These are phyloP conservation scores for Calyptommatus sinebrachiatus DNA, from an alignment of 2,113 vertebrate genomes.

Conservation along the genomic window DNA sequence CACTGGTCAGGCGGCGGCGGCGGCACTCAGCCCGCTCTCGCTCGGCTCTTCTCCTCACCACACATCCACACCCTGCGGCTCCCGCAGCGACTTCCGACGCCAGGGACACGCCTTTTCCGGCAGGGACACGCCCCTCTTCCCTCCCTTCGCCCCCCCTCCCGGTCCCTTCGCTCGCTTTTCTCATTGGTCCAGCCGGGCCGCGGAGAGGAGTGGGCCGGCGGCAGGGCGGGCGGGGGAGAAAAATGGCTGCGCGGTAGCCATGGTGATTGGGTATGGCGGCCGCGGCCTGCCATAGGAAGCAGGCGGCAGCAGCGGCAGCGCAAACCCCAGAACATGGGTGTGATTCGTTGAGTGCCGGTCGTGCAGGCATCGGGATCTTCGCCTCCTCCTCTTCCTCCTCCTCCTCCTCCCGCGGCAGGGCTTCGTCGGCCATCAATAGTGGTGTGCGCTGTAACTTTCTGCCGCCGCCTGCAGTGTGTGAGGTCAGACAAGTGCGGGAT, in stretches of 20 bases:
- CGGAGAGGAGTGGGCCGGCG: constrained; percentile 4
- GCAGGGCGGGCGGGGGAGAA: not conserved
- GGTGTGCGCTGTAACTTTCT: too few relatives aligned
- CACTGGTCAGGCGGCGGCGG: not conserved
- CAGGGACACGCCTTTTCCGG: constrained; percentile 25
- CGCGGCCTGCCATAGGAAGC: not conserved
- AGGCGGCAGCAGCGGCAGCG: too few relatives aligned
- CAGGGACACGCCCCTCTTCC: not conserved
- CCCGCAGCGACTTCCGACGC: constrained; percentile 39
- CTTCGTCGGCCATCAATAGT: not conserved
- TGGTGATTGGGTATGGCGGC: not conserved
- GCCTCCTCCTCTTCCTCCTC: not conserved
- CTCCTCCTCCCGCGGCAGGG: too few relatives aligned
- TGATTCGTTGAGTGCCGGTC: too few relatives aligned
- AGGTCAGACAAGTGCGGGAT: not conserved
- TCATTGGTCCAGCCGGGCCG: constrained; percentile 23
- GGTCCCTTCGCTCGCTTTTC: not conserved
- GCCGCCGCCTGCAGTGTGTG: not conserved
- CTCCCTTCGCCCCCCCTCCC: not conserved
- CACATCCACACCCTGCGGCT: constrained; percentile 49
- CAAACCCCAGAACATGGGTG: too few relatives aligned
- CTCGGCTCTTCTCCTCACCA: constrained; percentile 19
- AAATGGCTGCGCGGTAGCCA: not conserved
- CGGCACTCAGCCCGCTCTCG: not conserved
- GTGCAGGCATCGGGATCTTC: too few relatives aligned